Conservation (phyloP, 2,888 invertebrate species). For the Agrochola litura region DNA sequence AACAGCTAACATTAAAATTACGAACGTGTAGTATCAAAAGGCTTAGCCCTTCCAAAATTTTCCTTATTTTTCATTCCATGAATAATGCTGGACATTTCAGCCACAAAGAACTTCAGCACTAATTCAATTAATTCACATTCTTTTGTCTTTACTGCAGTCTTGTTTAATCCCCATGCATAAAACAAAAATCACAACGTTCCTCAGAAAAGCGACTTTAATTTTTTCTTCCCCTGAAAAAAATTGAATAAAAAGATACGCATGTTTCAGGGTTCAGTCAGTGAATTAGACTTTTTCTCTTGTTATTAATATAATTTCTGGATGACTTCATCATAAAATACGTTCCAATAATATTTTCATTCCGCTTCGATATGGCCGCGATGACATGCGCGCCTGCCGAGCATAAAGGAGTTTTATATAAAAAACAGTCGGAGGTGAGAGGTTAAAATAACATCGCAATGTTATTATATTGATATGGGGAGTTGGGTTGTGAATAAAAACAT, state of each 20-base stretch:
- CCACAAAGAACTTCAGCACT: conserved; percentile 39
- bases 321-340: conserved; percentile 11
- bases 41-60: conserved; percentile 21
- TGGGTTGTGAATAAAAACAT: conserved; percentile 2
- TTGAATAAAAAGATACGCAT: conserved; percentile 7
- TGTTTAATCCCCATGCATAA: conserved; percentile 47
- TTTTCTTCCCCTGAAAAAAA: conserved; percentile 23
- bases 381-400: too few relatives aligned
- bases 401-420: too few relatives aligned
- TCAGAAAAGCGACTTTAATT: conserved; percentile 40
- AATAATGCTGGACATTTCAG: conserved; percentile 34
- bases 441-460: conserved; percentile 35
- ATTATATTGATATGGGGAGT: not conserved
- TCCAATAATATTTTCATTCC: not conserved
- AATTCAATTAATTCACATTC: conserved; percentile 45
- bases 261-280: conserved; percentile 45
- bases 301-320: not conserved
- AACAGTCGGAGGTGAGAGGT: not conserved
- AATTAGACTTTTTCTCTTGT: not conserved
- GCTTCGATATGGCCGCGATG: not conserved
- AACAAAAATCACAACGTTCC: conserved; percentile 47
- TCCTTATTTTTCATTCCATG: conserved; percentile 37
- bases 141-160: conserved; percentile 51
- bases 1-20: conserved; percentile 12
- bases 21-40: conserved; percentile 16